Evolutionary conservation across 2,888 invertebrate species (phyloP).

Genomic region (Tineola bisselliella): DNA sequence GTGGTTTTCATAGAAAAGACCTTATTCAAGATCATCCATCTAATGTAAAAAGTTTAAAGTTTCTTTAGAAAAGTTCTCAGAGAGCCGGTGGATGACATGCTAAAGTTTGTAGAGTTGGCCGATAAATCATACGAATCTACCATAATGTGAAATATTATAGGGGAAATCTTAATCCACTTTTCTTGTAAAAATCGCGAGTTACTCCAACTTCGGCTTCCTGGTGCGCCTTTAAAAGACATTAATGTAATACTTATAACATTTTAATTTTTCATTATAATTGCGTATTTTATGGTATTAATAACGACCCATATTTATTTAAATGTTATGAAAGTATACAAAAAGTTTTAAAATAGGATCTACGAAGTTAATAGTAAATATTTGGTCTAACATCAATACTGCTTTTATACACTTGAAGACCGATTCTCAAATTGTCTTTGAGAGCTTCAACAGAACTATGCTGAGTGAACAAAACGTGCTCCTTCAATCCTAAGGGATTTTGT

Average conservation of each 20-base stretch:
- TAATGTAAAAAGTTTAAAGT: slow-evolving; percentile 58
- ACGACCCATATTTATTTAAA: too few species aligned
- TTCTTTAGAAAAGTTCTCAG: slow-evolving; percentile 46
- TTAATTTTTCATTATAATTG: too few species aligned
- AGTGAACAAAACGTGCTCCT: slow-evolving; percentile 48
- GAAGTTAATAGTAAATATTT: neutral
- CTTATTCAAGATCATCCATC: slow-evolving; percentile 33
- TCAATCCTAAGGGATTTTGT: slow-evolving; percentile 37
- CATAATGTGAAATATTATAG: slow-evolving; percentile 55
- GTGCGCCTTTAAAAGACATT: slow-evolving; percentile 45
- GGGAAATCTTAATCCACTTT: slow-evolving; percentile 60
- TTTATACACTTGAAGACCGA: slow-evolving; percentile 23
- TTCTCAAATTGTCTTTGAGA: slow-evolving; percentile 50
- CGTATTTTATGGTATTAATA: too few species aligned
- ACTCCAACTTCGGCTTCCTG: slow-evolving; percentile 31
- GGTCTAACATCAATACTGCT: neutral
- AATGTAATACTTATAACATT: too few species aligned
- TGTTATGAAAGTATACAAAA: too few species aligned
- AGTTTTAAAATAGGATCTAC: too few species aligned
- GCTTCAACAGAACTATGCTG: slow-evolving; percentile 40
- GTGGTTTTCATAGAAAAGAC: slow-evolving; percentile 9
- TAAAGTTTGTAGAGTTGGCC: slow-evolving; percentile 54
- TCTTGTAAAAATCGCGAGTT: slow-evolving; percentile 43
- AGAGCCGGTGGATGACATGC: slow-evolving; percentile 59
- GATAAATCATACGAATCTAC: slow-evolving; percentile 58